phyloP scores from a whole-genome alignment of 2,888 invertebrate genomes.

The Saturnia pavonia region DNA sequence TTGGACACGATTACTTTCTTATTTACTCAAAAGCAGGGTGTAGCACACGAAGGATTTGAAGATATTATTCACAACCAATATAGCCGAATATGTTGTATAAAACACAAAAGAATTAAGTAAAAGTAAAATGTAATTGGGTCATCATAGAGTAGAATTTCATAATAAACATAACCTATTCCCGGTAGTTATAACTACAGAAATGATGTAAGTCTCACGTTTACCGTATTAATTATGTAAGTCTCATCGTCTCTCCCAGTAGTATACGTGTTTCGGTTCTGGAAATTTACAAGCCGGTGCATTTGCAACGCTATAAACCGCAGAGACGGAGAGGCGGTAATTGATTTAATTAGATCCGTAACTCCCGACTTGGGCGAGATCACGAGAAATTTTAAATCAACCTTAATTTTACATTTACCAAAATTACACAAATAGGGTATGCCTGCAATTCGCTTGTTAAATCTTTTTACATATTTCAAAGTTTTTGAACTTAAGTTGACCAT shows the following conservation, averaged over 20 bases:
- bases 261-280: not conserved
- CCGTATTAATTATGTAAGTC: not conserved
- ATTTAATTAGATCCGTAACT: constrained; percentile 9
- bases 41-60: not conserved
- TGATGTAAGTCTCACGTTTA: not conserved
- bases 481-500: too few relatives aligned
- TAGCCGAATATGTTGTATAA: not conserved
- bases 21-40: not conserved
- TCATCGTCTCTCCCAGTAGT: not conserved
- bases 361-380: not conserved
- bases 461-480: too few relatives aligned
- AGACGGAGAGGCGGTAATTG: constrained; percentile 1
- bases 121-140: not conserved
- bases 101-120: not conserved
- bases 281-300: constrained; percentile 6
- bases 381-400: not conserved
- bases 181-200: not conserved
- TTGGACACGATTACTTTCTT: too few relatives aligned
- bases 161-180: not conserved
- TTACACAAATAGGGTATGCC: not conserved
- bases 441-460: not conserved
- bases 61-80: not conserved
- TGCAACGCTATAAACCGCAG: constrained; percentile 6
- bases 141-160: not conserved
- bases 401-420: not conserved